Evolutionary conservation across 2,113 vertebrate genomes (phyloP), one percentile per base, ranked within the genome.

Genomic region (Gavialis gangeticus): DNA sequence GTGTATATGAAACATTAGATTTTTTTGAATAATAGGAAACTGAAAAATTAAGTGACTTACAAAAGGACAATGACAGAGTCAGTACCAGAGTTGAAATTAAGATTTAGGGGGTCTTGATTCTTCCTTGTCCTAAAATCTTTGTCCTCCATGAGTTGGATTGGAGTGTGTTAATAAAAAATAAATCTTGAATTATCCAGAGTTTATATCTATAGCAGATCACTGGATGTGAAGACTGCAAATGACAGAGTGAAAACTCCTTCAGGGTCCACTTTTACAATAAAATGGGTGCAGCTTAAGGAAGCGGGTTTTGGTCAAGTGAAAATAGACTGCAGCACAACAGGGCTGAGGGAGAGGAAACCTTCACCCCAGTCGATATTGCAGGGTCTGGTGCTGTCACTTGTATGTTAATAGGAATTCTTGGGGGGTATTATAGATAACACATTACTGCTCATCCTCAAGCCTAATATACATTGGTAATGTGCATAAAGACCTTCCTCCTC

Each of bases 271-370:
- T 86, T 16, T 37, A 18, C 14, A 18, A 71, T 21, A 46, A 19
- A 54, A 63, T 12, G 25, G 46, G 21, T 22, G 66, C 57, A 71
- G 2, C 12, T 84, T 34, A 62, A 88, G 66, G 62, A 82, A 88
- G 80, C 78, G 15, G 15, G 27, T 24, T 55, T 12, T 55, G 19
- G 13, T 90, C 9, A n/a, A 25, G 46, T 84, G 27, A 64, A 82
- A 69, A 59, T 2, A 28, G 2, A 4, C 22, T 0, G 0, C 5
- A 81, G 37, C 2, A 1, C 28, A 3, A 27, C 75, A 54, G 12
- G 75, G 19, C n/a, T 84, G 66, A 67, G n/a, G 8, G 30, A 79
- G 37, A 37, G 10, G 30, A 5, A 34, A 37, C 84, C n/a, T 66
- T 24, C 84, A 93, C 24, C 8, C 17, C n/a, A 46, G 19, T 14